Base-by-base conservation (phyloP, 2,888 invertebrate genomes). In the Pollenia amentaria region DNA sequence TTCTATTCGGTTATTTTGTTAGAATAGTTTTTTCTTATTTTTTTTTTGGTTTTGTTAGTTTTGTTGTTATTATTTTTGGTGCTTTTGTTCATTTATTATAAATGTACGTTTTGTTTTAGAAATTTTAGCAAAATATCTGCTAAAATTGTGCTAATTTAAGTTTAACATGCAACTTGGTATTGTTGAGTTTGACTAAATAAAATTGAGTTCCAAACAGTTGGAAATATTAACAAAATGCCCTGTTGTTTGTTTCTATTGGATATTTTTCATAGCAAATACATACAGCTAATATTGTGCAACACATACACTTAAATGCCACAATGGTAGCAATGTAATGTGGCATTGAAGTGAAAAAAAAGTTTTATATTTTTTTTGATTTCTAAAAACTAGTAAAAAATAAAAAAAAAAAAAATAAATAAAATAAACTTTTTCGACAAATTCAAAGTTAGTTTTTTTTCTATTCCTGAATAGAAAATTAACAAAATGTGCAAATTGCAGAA, bases 121-220 rank as follows among this genome's bases (percentile, higher is more conserved):
- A 40, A 40, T 51, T 29, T 48, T 67, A 48, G 12, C 40, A 46
- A 78, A 60, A 57, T n/a, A 42, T 64, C 65, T 76, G n/a, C 46
- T 18, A 57, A 55, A 77, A 67, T 67, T 67, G 18, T 78, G 46
- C 78, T 69, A 78, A 78, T 69, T 69, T 78, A 57, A 48, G 67
- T 69, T 69, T 57, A 69, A 57, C 78, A 78, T 78, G 78, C 78
- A 78, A 78, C 48, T 57, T 48, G 57, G 14, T 57, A n/a, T 48
- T 48, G 67, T 57, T 46, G 57, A 65, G 53, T 53, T 44, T 55
- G n/a, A 62, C 18, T 64, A 18, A 75, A 62, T 3, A 16, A 48
- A 18, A 40, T 40, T 40, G 7, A 53, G 64, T 51, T 51, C n/a
- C 6, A 38, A 16, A 11, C 77, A 69, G 57, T 78, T 21, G 57